phyloP scores from a whole-genome alignment of 2,888 invertebrate genomes.

The Cephus pulcher region DNA sequence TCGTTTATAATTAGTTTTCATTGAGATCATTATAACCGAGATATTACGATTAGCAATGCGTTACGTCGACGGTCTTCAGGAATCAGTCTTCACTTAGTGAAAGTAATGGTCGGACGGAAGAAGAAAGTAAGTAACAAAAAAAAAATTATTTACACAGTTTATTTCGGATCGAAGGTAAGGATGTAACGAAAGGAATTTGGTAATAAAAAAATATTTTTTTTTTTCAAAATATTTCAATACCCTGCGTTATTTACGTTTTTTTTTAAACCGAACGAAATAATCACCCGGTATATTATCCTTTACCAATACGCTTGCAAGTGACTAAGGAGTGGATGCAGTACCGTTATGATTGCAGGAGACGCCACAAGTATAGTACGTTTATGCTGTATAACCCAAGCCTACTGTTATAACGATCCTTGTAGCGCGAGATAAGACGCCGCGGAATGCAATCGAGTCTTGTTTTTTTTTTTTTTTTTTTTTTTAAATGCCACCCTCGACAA shows the following conservation, averaged over 20 bases:
- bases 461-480: neutral
- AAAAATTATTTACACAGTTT: neutral
- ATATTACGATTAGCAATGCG: neutral
- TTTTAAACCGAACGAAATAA: conserved; percentile 27
- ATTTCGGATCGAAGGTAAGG: too few relatives aligned
- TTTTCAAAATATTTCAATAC: neutral
- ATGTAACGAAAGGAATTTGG: too few relatives aligned
- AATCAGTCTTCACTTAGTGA: neutral
- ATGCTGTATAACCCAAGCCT: conserved; percentile 40
- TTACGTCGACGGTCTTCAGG: neutral
- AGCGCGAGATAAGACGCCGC: conserved; percentile 34
- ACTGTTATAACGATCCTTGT: conserved; percentile 59
- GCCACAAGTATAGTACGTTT: conserved; percentile 35
- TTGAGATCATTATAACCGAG: neutral
- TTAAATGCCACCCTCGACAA: neutral
- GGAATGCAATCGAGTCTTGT: conserved; percentile 35
- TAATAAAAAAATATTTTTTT: too few relatives aligned
- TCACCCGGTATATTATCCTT: conserved; percentile 36
- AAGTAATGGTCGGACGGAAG: neutral
- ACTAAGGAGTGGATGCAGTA: conserved; percentile 56
- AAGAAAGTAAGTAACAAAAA: neutral
- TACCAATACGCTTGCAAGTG: conserved; percentile 24
- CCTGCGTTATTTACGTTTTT: neutral
- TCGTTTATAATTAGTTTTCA: neutral
- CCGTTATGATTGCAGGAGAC: conserved; percentile 61